Evolutionary conservation across 2,113 vertebrate genomes (phyloP).

Genomic region (Catharus fuscescens): DNA sequence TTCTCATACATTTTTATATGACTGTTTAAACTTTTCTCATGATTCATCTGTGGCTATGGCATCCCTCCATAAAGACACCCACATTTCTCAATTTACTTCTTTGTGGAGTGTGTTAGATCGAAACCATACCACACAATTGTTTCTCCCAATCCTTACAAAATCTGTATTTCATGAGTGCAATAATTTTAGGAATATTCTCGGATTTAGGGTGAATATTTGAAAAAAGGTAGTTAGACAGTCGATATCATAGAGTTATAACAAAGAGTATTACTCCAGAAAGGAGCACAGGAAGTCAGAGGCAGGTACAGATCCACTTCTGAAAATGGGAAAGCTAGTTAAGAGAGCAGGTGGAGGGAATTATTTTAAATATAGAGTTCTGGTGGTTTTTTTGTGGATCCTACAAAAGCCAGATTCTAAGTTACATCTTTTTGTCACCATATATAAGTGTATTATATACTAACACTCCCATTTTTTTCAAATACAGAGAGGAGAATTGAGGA

Average conservation of each 20-base stretch:
- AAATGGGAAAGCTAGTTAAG: neutral
- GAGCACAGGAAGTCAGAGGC: neutral
- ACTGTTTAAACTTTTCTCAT: neutral
- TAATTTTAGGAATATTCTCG: slow-evolving; percentile 42
- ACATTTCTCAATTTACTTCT: slow-evolving; percentile 40
- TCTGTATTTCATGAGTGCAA: neutral
- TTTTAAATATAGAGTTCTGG: neutral
- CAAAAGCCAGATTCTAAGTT: neutral
- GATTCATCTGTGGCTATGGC: slow-evolving; percentile 31
- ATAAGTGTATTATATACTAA: neutral
- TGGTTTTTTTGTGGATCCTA: neutral
- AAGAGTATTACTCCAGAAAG: neutral
- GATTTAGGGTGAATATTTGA: neutral
- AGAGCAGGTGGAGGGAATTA: neutral
- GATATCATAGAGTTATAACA: neutral
- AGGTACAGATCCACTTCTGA: neutral
- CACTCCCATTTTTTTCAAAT: neutral
- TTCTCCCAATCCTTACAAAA: slow-evolving; percentile 21
- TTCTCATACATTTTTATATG: neutral
- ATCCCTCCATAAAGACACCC: neutral
- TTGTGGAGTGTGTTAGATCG: slow-evolving; percentile 12
- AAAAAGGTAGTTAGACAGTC: neutral
- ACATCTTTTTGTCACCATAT: slow-evolving; percentile 20
- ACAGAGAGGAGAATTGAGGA: neutral
- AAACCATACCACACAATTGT: slow-evolving; percentile 31